phyloP scores from a whole-genome alignment of 35 echinoderm and acorn worm species.

The Apostichopus parvimensis region DNA sequence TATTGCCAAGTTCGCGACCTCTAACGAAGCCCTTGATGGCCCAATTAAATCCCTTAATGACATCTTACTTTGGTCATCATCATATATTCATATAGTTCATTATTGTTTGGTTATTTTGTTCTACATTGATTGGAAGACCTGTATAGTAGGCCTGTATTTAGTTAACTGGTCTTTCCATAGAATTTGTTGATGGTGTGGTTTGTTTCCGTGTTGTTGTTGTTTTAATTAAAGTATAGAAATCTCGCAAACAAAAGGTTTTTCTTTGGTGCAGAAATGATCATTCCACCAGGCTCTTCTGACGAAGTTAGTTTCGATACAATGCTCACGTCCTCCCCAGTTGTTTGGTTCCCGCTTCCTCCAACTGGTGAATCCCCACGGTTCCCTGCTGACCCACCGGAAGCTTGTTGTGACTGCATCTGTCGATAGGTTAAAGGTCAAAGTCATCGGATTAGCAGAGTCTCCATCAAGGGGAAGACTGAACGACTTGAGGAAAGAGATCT shows the following conservation, averaged over 20 bases:
- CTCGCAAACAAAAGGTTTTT: constrained; percentile 48
- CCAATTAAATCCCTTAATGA: too few relatives aligned
- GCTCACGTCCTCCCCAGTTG: constrained; percentile 50
- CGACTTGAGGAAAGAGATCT: not conserved
- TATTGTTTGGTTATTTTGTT: too few relatives aligned
- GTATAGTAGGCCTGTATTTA: too few relatives aligned
- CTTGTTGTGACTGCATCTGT: constrained; percentile 20
- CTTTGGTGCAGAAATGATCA: constrained; percentile 41
- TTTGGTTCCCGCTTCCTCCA: constrained; percentile 54
- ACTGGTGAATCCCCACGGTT: constrained; percentile 18
- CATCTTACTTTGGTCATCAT: too few relatives aligned
- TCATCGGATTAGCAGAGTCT: not conserved
- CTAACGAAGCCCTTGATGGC: too few relatives aligned
- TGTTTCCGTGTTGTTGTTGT: not conserved
- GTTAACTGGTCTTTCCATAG: too few relatives aligned
- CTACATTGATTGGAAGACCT: too few relatives aligned
- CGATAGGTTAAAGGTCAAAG: not conserved
- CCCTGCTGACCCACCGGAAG: constrained; percentile 47
- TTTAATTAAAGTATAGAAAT: constrained; percentile 16
- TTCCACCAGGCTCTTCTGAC: constrained; percentile 47
- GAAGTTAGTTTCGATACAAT: constrained; percentile 56
- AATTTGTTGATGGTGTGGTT: too few relatives aligned
- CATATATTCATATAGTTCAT: too few relatives aligned
- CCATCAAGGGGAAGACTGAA: not conserved
- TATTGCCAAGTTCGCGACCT: too few relatives aligned